Base-by-base conservation (phyloP, 2,888 invertebrate species). In the Stegophylla sp. region DNA sequence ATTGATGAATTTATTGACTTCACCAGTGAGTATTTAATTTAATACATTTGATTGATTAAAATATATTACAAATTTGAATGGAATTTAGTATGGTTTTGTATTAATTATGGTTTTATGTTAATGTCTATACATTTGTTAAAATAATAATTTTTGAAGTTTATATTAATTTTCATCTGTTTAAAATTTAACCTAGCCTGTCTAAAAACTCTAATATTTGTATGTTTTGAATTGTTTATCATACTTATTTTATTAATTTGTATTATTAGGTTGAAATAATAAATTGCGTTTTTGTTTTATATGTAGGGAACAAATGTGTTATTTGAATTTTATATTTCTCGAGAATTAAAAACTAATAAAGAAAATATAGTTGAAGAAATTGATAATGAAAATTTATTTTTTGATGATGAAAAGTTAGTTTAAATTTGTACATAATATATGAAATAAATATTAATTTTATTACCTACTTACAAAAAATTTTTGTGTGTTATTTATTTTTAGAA, bases 311-410 rank as follows among this genome's bases (percentile, higher is more conserved):
- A 48, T 61, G 61, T 61, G 5, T 28, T 79, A 17, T 61, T 71
- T 48, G 79, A 79, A 41, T 71, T 34, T 63, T 79, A 71, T 61
- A 79, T 79, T 79, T 63, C 61, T 48, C 48, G 51, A 79, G 79
- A 79, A 41, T 13, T 79, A 71, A 61, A 51, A 51, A 17, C n/a
- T 7, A 59, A 34, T 69, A 69, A 56, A 17, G 34, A 59, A 67
- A 69, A 20, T 0, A 26, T n/a, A 13, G 15, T 43, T n/a, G 15
- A 76, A 56, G 43, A 76, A 45, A 53, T 26, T 15, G 15, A 59
- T 45, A 20, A 59, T 59, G 67, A 56, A 28, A 67, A 77, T 10
- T 15, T 56, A 13, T 76, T 59, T 34, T 69, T 69, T 69, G 59
- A 17, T 5, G 17, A 23, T 69, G 59, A 77, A 63, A 56, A 28